Conservation (phyloP, 1,140 invertebrate species). For the Steinernema khuongi region DNA sequence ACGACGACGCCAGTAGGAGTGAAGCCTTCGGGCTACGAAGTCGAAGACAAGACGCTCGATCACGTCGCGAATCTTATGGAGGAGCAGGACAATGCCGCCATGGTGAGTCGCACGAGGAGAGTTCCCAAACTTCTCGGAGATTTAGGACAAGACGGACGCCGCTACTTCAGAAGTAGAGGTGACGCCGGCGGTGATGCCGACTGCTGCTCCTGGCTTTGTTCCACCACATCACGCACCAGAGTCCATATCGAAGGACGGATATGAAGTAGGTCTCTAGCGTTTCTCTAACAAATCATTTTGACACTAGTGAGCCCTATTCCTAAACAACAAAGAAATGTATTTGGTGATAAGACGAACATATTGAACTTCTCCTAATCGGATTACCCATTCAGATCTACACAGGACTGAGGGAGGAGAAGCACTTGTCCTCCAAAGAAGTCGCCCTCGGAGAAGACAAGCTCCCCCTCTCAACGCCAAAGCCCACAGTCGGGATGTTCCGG, state of each 20-base stretch:
- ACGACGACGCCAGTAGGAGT: neutral
- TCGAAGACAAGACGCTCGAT: neutral
- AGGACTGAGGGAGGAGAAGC: neutral
- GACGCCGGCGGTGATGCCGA: neutral
- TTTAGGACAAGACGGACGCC: neutral
- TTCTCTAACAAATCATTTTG: no score
- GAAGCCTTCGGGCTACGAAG: neutral
- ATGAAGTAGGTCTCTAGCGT: neutral
- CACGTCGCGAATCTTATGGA: conserved; percentile 6
- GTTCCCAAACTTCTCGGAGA: neutral
- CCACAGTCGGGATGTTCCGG: neutral
- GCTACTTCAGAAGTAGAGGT: neutral
- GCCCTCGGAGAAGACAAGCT: neutral
- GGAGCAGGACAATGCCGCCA: neutral
- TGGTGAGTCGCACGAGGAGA: neutral
- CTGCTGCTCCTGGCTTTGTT: neutral
- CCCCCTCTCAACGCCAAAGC: neutral
- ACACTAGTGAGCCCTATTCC: no score
- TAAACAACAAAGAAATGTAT: no score
- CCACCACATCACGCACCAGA: conserved; percentile 7
- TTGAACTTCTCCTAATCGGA: no score
- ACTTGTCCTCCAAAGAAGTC: neutral
- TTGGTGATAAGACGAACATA: no score
- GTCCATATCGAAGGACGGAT: neutral
- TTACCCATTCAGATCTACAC: conserved; percentile 3